Percentiles rank a stretch among this genome's conserved stretches.
phyloP scores from a whole-genome alignment of 92 coral and sea anemone genomes.

The Palythoa grandiflora region DNA sequence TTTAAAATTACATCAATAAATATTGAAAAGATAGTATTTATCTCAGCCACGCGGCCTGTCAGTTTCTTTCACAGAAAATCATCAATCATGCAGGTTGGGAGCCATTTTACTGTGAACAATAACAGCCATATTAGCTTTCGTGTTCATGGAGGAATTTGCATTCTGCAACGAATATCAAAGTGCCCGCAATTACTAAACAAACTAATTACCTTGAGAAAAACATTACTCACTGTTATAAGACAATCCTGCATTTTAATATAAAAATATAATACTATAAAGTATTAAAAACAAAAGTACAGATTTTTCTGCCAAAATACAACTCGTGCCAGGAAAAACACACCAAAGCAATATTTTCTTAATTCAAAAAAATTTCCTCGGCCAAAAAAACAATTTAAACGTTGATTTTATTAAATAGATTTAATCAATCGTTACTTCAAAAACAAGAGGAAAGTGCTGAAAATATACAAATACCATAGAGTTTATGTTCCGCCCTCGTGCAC shows the following conservation, averaged over 20 bases:
- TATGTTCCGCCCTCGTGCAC: constrained; percentile 5
- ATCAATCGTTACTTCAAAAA: neutral
- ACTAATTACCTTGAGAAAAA: neutral
- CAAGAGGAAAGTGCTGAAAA: neutral
- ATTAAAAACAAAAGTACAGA: neutral
- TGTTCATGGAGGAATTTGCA: neutral
- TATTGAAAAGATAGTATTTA: neutral
- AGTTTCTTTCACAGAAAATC: neutral
- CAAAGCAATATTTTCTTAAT: neutral
- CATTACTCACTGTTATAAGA: neutral
- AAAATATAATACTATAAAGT: neutral
- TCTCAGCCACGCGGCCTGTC: neutral
- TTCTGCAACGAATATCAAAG: neutral
- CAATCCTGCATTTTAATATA: neutral
- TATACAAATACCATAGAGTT: neutral
- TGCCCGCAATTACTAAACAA: neutral
- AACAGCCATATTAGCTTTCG: neutral
- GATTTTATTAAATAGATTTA: constrained; percentile 14
- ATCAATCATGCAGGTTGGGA: neutral
- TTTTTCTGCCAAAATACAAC: neutral
- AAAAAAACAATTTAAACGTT: neutral
- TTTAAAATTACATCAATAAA: neutral
- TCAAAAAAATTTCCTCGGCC: neutral
- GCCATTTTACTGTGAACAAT: neutral
- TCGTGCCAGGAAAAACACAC: neutral